A percentile compares a stretch with the other conserved stretches of the same genome.
Conservation (phyloP, 1,140 invertebrate species). For the Drosophila dunni region DNA sequence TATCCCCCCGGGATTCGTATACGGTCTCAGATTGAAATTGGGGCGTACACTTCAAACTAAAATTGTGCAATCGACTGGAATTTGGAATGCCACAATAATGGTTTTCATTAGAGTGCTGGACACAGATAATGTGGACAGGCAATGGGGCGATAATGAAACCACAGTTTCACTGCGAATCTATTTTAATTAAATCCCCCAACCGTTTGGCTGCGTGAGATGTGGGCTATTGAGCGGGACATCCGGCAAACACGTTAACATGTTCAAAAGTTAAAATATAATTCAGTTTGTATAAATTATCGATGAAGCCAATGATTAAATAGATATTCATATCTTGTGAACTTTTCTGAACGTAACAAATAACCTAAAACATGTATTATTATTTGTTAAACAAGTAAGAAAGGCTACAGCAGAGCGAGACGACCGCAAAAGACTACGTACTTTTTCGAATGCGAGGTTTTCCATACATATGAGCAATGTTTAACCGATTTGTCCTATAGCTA, state of each 20-base stretch:
- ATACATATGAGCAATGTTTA: too few species aligned
- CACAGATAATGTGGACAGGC: slow-evolving; percentile 4
- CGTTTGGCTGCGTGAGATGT: slow-evolving; percentile 10
- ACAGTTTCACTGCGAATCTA: slow-evolving; percentile 15
- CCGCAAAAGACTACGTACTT: too few species aligned
- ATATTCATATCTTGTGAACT: too few species aligned
- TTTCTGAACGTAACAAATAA: too few species aligned
- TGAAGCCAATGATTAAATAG: too few species aligned
- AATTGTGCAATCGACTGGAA: slow-evolving; percentile 65
- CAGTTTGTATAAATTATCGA: too few species aligned
- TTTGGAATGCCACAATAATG: slow-evolving; percentile 41
- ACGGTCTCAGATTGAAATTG: neutral
- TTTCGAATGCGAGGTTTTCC: too few species aligned
- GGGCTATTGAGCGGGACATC: neutral
- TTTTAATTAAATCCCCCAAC: slow-evolving; percentile 34
- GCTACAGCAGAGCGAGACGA: too few species aligned
- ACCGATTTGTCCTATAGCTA: too few species aligned
- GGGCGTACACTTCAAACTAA: slow-evolving; percentile 21
- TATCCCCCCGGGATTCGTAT: neutral
- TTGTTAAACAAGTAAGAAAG: too few species aligned
- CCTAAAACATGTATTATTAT: too few species aligned
- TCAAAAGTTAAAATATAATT: too few species aligned
- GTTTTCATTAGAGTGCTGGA: slow-evolving; percentile 26
- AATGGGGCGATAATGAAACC: slow-evolving; percentile 8
- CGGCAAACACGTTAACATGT: neutral